Evolutionary conservation across 2,797 vertebrate species (phyloP), one percentile per base, ranked within the genome.

Genomic region (Rousettus madagascariensis): DNA sequence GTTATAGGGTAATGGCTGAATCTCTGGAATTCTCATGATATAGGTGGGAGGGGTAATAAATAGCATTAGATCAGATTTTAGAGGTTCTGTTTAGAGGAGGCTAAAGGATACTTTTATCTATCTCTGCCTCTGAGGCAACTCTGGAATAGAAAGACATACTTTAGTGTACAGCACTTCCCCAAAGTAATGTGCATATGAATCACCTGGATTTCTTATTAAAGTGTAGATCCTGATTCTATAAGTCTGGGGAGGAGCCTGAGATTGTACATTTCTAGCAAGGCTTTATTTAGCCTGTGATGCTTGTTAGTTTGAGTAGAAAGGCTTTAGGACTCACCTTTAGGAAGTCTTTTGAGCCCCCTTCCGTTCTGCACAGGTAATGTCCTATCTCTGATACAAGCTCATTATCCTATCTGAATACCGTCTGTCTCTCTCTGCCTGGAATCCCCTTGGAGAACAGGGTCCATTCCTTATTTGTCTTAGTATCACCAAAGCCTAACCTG

Each of bases 71-170:
- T 43, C 10, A 75, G 43, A 69, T 61, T 90, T 49, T 22, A 51
- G 55, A 90, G 59, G 7, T 41, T 65, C 74, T 78, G 11, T 30
- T 90, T 94, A 51, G 69, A 55, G 12, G 13, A 57, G 51, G 24
- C 3, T 92, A 7, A 68, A 96, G 30, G 55, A 26, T 75, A 10
- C 36, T 63, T 94, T 53, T 43, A 65, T 80, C 15, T 74, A 2
- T 68, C 66, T 96, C 55, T 82, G 46, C 15, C 43, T 94, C 75
- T 90, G 68, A 90, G 61, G 46, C 79, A 53, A 22, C 41, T 84
- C 77, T 90, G 57, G 24, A 93, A 53, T 75, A 57, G 69, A 61
- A 91, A 89, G 80, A 33, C 15, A 41, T 46, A 33, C 36, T 82
- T 83, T 28, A 22, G 72, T 88, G 53, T 85, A 19, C 5, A 59